Evolutionary conservation across 1,140 invertebrate species (phyloP).

Genomic region (Melanaphis sacchari): DNA sequence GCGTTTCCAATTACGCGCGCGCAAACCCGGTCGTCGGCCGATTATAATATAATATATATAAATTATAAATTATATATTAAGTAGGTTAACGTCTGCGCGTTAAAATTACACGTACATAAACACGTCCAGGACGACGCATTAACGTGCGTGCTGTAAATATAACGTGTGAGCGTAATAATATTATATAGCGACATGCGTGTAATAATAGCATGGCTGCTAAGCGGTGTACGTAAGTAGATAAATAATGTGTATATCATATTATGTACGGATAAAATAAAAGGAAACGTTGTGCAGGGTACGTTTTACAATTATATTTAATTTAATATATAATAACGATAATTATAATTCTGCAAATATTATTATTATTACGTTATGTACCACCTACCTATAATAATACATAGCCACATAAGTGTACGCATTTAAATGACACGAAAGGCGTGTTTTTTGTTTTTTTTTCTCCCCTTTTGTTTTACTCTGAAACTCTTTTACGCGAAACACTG

Average conservation of each 20-base stretch:
- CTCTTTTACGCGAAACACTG: not conserved
- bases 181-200: not conserved
- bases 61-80: constrained; percentile 14
- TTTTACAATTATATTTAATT: not conserved
- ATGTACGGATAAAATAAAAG: not conserved
- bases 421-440: not conserved
- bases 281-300: not conserved
- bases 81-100: not conserved
- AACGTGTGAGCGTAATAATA: not conserved
- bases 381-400: not conserved
- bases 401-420: not conserved
- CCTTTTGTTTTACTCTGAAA: not conserved
- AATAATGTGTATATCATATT: not conserved
- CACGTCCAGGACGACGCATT: not conserved
- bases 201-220: not conserved
- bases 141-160: not conserved
- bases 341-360: not conserved
- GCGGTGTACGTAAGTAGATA: not conserved
- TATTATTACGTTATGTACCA: not conserved
- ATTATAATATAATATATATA: not conserved
- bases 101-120: constrained; percentile 12
- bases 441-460: not conserved
- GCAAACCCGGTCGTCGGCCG: not conserved
- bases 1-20: not conserved
- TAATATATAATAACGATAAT: constrained; percentile 1